Evolutionary conservation across 1,140 invertebrate genomes (phyloP).

Genomic region (Polypedilum vanderplanki): DNA sequence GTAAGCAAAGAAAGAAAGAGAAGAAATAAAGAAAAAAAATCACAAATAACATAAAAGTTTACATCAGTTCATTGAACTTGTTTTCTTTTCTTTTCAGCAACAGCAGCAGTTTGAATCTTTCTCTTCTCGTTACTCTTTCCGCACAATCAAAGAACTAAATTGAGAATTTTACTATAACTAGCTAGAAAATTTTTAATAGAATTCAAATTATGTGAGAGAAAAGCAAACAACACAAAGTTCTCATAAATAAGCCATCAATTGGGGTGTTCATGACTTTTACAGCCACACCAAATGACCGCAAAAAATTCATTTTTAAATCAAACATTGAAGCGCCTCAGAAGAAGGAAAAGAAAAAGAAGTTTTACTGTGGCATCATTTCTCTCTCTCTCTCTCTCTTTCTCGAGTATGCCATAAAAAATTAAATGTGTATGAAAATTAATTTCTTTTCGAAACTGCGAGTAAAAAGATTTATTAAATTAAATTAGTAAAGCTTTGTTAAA

Average conservation of each 20-base stretch:
- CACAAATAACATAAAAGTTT: background rate
- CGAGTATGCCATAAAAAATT: background rate
- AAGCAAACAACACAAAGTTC: too few species aligned
- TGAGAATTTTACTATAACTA: too few species aligned
- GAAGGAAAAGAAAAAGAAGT: background rate
- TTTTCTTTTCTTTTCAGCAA: background rate
- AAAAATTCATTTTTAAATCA: constrained; percentile 2
- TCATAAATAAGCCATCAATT: background rate
- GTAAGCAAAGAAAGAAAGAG: background rate
- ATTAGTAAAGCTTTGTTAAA: constrained; percentile 13
- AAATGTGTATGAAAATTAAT: background rate
- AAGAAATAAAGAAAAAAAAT: background rate
- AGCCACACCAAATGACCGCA: constrained; percentile 10
- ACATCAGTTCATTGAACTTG: background rate
- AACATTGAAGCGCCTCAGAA: constrained; percentile 9
- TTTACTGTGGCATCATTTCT: constrained; percentile 1
- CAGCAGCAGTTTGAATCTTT: background rate
- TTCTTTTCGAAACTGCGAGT: background rate
- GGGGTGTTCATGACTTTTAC: background rate
- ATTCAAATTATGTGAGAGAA: too few species aligned
- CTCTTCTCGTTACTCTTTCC: background rate
- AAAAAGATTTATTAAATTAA: background rate
- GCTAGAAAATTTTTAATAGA: too few species aligned
- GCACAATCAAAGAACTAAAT: too few species aligned
- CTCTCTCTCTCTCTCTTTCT: background rate